phyloP scores from a whole-genome alignment of 2,113 vertebrate species.

The Sinocyclocheilus anshuiensis region DNA sequence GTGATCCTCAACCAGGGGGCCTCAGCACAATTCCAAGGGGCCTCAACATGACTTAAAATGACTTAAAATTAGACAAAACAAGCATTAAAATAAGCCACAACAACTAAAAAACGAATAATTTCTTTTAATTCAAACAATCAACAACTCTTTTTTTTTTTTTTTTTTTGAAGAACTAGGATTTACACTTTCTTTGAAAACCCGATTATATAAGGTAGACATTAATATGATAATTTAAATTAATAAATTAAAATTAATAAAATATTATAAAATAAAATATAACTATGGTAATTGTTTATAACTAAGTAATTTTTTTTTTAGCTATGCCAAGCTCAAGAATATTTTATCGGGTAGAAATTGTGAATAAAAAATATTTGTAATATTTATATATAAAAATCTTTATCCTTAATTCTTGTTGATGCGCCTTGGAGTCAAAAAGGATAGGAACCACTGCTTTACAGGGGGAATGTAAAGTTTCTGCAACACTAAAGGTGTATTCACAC shows the following conservation, averaged over 20 bases:
- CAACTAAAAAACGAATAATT: too few relatives aligned
- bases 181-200: not conserved
- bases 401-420: not conserved
- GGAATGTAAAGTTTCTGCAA: not conserved
- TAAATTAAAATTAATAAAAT: not conserved
- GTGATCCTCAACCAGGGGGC: not conserved
- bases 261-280: too few relatives aligned
- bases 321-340: not conserved
- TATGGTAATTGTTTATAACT: not conserved
- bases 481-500: not conserved
- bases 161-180: not conserved
- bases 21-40: not conserved
- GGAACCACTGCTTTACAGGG: not conserved
- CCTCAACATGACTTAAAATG: not conserved
- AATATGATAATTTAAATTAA: not conserved
- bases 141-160: not conserved
- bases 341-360: not conserved
- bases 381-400: not conserved
- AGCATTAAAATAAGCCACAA: too few relatives aligned
- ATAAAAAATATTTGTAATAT: not conserved
- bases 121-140: not conserved
- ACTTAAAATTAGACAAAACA: too few relatives aligned
- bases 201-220: not conserved
- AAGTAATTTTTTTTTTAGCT: not conserved
- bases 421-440: not conserved